A percentile compares a stretch with the other conserved stretches of the same genome.
phyloP scores from a whole-genome alignment of 2,113 vertebrate species.

The Phalacrocorax carbo region DNA sequence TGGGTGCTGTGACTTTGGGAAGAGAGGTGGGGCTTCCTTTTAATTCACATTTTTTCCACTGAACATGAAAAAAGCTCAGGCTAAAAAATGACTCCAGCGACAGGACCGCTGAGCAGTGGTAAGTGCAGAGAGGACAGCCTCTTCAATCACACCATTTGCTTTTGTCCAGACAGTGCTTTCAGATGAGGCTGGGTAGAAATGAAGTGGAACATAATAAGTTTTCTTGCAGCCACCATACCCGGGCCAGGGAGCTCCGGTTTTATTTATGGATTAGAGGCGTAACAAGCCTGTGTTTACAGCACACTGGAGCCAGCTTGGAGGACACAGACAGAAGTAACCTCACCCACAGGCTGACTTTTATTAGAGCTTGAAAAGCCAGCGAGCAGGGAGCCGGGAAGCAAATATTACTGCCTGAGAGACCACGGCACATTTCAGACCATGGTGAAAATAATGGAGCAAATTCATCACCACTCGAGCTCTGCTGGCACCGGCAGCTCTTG shows the following conservation, averaged over 20 bases:
- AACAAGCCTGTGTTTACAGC: not conserved
- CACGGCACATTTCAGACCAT: not conserved
- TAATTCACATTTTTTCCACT: not conserved
- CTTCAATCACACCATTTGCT: not conserved
- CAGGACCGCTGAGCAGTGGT: not conserved
- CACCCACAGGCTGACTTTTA: not conserved
- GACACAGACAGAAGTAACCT: not conserved
- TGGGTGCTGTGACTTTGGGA: not conserved
- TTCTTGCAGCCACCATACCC: accelerated
- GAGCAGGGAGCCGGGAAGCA: not conserved
- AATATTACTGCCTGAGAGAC: not conserved
- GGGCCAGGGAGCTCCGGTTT: not conserved
- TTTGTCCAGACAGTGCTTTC: not conserved
- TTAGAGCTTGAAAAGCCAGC: not conserved
- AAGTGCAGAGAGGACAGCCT: not conserved
- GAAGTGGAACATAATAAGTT: not conserved
- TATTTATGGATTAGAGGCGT: not conserved
- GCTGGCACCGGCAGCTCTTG: not conserved
- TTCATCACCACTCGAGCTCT: not conserved
- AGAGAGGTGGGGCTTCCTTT: not conserved
- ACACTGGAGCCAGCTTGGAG: not conserved
- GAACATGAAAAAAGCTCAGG: accelerated
- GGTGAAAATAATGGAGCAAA: not conserved
- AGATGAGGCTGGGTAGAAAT: not conserved
- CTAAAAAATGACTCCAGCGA: accelerated